Base-by-base conservation (phyloP, 2,888 invertebrate species). In the Amphipyra tragopoginis region DNA sequence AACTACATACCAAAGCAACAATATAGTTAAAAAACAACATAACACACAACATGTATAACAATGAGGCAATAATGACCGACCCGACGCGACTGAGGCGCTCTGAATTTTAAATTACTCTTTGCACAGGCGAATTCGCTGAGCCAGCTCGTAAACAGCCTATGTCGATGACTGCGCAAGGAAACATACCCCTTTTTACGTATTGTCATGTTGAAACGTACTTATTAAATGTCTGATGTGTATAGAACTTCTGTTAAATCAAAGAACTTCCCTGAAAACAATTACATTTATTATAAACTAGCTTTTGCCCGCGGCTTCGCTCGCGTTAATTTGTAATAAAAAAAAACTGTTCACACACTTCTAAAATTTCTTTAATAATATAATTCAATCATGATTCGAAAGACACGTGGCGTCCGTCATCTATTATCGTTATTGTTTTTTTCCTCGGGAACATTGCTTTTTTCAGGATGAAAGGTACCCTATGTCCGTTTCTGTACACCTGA, bases 81-180 rank as follows among this genome's bases (percentile, higher is more conserved):
- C 76, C 84, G 79, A 79, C 79, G 83, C 85, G 83, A 84, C 90
- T 81, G 86, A 82, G 85, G 83, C 86, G 86, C 84, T 89, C 88
- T 90, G 92, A 91, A 92, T 93, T 93, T 93, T 88, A 93, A 93
- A 93, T 93, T 89, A 91, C 89, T 90, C 87, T 90, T 91, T 90
- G 88, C 87, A 86, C 86, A 86, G 82, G 87, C 84, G 83, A 86
- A 88, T 86, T 86, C 85, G 89, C 90, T 85, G 90, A 88, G 86
- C 85, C 87, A 87, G 88, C 87, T 82, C 75, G 86, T 86, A 89
- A 90, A 90, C 89, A 89, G 79, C 72, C 75, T 70, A 67, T 75
- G 75, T 70, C 79, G 70, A 77, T 77, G 69, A 54, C 65, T 63
- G 59, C 58, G 64, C 75, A 65, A 64, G 59, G 72, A 62, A 72